These are phyloP conservation scores for Catharus minimus DNA, from an alignment of 2,113 vertebrate genomes.

Conservation along the genomic window DNA sequence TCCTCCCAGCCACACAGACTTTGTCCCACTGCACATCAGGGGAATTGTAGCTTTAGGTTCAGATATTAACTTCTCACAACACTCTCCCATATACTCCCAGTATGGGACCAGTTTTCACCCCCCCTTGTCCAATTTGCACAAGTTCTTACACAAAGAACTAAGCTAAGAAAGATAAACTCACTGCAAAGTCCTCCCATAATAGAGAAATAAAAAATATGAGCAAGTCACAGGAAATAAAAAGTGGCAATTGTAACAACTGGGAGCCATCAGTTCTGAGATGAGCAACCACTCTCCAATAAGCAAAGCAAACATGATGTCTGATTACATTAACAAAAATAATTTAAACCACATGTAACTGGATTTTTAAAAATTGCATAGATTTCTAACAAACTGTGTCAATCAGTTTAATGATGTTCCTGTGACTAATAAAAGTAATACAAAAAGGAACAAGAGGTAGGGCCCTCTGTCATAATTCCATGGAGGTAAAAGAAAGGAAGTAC, in stretches of 20 bases:
- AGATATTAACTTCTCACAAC: neutral
- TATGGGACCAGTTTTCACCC: neutral
- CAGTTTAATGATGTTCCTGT: neutral
- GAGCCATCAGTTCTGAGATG: neutral
- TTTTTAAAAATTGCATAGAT: neutral
- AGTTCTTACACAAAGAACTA: neutral
- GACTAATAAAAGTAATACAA: neutral
- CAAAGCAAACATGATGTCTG: neutral
- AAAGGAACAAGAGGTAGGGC: slow-evolving; percentile 18
- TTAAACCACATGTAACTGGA: neutral
- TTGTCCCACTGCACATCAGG: neutral
- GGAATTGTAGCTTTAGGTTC: neutral
- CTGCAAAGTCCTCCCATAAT: neutral
- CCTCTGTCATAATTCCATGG: slow-evolving; percentile 29
- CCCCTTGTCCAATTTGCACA: neutral
- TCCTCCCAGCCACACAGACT: neutral
- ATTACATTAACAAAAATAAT: neutral
- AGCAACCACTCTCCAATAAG: neutral
- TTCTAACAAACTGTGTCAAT: neutral
- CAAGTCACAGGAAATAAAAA: neutral
- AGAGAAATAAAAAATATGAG: neutral
- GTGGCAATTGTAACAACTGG: neutral
- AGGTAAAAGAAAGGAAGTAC: slow-evolving; percentile 42
- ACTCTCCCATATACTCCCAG: neutral
- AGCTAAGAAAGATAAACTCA: neutral